Conservation (phyloP, 2,113 vertebrate genomes). For the Megalops atlanticus region DNA sequence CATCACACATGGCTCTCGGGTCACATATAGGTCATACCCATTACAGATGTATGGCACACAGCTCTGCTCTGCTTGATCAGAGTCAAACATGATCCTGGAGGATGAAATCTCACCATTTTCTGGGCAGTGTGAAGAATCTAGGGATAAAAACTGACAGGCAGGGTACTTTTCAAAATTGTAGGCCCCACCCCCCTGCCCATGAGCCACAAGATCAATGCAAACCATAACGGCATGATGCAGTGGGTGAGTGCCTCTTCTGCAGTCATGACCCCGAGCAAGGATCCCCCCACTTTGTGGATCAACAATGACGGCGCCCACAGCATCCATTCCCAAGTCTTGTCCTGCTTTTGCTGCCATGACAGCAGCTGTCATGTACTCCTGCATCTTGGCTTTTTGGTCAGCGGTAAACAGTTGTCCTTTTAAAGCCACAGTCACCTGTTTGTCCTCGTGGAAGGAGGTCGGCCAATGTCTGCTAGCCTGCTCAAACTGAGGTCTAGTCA, state of each 20-base stretch:
- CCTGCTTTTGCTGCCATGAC: constrained; percentile 67
- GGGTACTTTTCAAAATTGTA: constrained; percentile 60
- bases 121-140: not conserved
- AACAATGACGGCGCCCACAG: constrained; percentile 74
- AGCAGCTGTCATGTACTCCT: constrained; percentile 73
- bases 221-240: constrained; percentile 85
- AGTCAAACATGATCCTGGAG: not conserved
- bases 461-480: constrained; percentile 78
- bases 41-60: constrained; percentile 81
- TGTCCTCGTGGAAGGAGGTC: constrained; percentile 82
- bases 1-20: constrained; percentile 83
- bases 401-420: constrained; percentile 69
- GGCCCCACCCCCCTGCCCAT: constrained; percentile 75
- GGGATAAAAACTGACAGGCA: constrained; percentile 50
- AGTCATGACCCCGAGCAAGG: constrained; percentile 78
- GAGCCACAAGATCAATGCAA: constrained; percentile 82
- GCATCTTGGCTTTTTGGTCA: constrained; percentile 66
- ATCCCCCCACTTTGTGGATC: constrained; percentile 63
- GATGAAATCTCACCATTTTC: not conserved
- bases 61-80: not conserved
- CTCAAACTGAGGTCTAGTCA: constrained; percentile 82
- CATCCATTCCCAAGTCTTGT: constrained; percentile 57
- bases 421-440: constrained; percentile 66
- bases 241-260: constrained; percentile 52
- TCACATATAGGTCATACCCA: constrained; percentile 82